A percentile compares a stretch with the other conserved stretches of the same genome.
Evolutionary conservation across 2,888 invertebrate species (phyloP).

Genomic region (Chouioia cunea): DNA sequence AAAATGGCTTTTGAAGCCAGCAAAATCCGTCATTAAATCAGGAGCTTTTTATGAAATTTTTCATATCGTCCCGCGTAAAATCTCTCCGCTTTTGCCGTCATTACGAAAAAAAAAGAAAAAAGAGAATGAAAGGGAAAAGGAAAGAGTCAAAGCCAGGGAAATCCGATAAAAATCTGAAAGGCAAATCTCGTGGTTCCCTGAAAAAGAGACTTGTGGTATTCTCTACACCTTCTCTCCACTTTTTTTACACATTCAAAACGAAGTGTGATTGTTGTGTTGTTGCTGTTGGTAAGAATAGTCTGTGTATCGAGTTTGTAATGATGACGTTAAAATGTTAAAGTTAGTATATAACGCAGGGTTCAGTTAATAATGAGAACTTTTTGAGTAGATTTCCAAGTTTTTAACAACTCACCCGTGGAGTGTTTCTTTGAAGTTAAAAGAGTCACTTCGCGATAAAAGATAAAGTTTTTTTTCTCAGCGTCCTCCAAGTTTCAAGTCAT

Average conservation of each 20-base stretch:
- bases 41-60: conserved; percentile 45
- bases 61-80: conserved; percentile 32
- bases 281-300: too few relatives aligned
- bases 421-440: conserved; percentile 1
- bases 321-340: too few relatives aligned
- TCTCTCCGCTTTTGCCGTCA: conserved; percentile 28
- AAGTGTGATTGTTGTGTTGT: too few relatives aligned
- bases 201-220: too few relatives aligned
- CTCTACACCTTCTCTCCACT: too few relatives aligned
- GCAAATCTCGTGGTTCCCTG: conserved; percentile 36
- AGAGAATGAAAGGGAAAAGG: conserved; percentile 19
- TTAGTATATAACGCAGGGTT: too few relatives aligned
- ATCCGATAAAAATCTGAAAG: conserved; percentile 48
- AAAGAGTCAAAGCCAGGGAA: conserved; percentile 42
- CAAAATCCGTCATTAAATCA: conserved; percentile 47
- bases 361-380: too few relatives aligned
- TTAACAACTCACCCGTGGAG: conserved; percentile 23
- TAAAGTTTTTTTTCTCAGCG: too few relatives aligned
- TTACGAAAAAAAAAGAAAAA: conserved; percentile 33
- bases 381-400: conserved; percentile 16
- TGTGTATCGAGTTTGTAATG: too few relatives aligned
- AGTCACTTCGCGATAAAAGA: too few relatives aligned
- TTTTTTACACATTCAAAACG: too few relatives aligned
- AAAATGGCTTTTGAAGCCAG: conserved; percentile 4
- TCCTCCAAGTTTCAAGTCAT: conserved; percentile 6